phyloP scores from a whole-genome alignment of 30 jellyfish, hydroid and myxozoan species.

The Turritopsis dohrnii region DNA sequence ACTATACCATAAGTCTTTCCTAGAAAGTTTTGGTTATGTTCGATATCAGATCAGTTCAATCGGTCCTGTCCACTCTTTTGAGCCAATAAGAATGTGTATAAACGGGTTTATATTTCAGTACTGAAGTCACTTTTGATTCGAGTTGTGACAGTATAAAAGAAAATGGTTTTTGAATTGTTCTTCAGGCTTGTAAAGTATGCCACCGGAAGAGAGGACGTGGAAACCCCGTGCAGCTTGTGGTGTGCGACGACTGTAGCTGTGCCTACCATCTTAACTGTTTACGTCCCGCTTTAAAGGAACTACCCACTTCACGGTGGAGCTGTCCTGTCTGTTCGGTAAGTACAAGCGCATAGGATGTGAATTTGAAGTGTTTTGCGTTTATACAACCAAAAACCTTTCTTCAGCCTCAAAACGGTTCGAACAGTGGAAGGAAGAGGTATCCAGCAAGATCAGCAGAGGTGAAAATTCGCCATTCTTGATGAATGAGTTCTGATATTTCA shows the following conservation, averaged over 20 bases:
- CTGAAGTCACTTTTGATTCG: too few relatives aligned
- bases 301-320: constrained; percentile 61
- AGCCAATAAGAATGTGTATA: too few relatives aligned
- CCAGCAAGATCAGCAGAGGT: too few relatives aligned
- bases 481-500: too few relatives aligned
- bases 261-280: constrained; percentile 71
- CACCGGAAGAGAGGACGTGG: constrained; percentile 58
- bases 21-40: too few relatives aligned
- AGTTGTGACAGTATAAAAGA: background rate
- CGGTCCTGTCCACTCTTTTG: too few relatives aligned
- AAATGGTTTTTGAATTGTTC: background rate
- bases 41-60: too few relatives aligned
- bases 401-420: background rate
- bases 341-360: background rate
- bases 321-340: constrained; percentile 82
- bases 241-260: constrained; percentile 77
- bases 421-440: too few relatives aligned
- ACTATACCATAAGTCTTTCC: too few relatives aligned
- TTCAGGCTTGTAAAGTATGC: constrained; percentile 79
- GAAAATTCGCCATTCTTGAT: too few relatives aligned
- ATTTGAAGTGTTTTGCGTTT: background rate
- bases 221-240: constrained; percentile 27
- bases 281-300: constrained; percentile 61
- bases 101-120: too few relatives aligned
- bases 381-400: too few relatives aligned